These are phyloP conservation scores for Gyps fulvus DNA, from an alignment of 2,113 vertebrate genomes.

Conservation along the genomic window DNA sequence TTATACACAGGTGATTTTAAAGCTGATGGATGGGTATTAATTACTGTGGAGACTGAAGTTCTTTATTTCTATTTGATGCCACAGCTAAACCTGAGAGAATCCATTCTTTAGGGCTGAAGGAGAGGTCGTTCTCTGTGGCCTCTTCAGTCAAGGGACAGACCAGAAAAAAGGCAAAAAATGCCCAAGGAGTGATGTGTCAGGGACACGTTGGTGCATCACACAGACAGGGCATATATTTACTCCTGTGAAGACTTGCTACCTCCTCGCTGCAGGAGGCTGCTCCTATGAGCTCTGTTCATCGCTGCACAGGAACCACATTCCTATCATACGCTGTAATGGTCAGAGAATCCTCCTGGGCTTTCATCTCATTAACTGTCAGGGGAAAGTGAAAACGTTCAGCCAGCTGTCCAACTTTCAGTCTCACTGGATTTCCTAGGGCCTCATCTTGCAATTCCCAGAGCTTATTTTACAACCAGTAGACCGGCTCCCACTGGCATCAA, in stretches of 20 bases:
- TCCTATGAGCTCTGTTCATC: neutral
- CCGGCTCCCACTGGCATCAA: accelerated
- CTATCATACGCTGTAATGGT: accelerated
- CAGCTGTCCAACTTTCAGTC: neutral
- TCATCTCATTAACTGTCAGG: neutral
- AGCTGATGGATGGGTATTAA: constrained; percentile 10
- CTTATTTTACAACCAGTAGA: neutral
- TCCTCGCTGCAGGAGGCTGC: neutral
- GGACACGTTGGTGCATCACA: neutral
- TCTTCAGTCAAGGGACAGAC: neutral
- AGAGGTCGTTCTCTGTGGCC: neutral
- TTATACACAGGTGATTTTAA: constrained; percentile 14
- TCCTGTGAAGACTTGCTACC: neutral
- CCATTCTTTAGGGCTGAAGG: neutral
- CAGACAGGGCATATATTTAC: neutral
- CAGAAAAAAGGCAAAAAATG: neutral
- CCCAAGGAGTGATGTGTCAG: neutral
- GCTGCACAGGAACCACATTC: neutral
- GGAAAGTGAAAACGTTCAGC: neutral
- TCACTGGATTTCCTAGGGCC: neutral
- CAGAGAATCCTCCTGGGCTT: neutral
- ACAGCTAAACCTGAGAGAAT: neutral
- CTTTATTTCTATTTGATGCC: neutral
- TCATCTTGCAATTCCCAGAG: neutral
- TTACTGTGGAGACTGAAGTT: neutral